phyloP scores from a whole-genome alignment of 2,797 vertebrate genomes.

The Tauraco hartlaubi region DNA sequence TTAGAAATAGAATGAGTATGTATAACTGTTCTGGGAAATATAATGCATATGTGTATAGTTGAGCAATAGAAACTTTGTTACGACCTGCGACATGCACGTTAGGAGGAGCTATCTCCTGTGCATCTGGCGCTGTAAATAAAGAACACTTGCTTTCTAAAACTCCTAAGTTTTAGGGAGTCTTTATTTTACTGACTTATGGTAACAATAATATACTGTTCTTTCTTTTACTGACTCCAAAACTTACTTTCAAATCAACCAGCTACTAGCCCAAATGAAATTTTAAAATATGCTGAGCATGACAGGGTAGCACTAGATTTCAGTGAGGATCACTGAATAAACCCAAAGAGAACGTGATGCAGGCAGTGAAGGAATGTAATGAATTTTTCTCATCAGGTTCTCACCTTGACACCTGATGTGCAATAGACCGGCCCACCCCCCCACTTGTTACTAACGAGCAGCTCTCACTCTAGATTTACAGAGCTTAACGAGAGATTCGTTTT shows the following conservation, averaged over 20 bases:
- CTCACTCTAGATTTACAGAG: not conserved
- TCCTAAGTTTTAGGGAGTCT: too few relatives aligned
- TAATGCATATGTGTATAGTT: too few relatives aligned
- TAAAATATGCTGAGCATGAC: not conserved
- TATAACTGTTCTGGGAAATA: too few relatives aligned
- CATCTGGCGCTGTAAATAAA: too few relatives aligned
- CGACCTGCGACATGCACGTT: too few relatives aligned
- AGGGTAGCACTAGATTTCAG: not conserved
- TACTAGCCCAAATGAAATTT: not conserved
- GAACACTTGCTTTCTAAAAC: too few relatives aligned
- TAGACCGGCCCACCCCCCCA: not conserved
- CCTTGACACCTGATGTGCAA: not conserved
- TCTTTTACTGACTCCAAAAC: not conserved
- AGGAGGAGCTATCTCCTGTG: too few relatives aligned
- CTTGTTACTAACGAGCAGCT: not conserved
- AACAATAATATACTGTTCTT: not conserved
- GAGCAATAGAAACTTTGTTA: too few relatives aligned
- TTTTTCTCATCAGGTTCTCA: not conserved
- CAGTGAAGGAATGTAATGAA: not conserved
- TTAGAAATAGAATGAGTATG: too few relatives aligned
- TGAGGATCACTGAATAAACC: not conserved
- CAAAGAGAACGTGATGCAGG: accelerated
- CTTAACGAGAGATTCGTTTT: not conserved
- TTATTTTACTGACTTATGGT: too few relatives aligned
- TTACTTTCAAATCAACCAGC: not conserved